These are phyloP conservation scores for Danaus melanippus DNA, from an alignment of 1,140 invertebrate species.

Conservation along the genomic window DNA sequence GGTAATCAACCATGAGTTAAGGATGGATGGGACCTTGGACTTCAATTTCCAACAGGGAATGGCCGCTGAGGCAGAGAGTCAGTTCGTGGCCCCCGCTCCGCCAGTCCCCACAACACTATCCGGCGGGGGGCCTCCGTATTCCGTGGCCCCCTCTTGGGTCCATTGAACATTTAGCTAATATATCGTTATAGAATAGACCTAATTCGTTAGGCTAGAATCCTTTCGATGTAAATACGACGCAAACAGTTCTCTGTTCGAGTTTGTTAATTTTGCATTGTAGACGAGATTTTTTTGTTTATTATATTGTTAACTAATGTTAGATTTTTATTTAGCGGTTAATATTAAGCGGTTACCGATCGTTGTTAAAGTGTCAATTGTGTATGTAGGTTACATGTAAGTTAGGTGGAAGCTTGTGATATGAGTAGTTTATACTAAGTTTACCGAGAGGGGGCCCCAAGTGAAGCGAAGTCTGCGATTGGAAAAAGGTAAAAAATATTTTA, in stretches of 20 bases:
- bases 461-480: constrained; percentile 9
- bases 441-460: constrained; percentile 28
- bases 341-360: constrained; percentile 57
- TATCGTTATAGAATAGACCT: too few relatives aligned
- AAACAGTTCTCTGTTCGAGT: constrained; percentile 32
- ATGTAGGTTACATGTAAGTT: constrained; percentile 58
- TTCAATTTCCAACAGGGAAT: constrained; percentile 85
- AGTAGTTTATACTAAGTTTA: constrained; percentile 32
- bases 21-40: constrained; percentile 92
- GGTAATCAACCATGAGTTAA: constrained; percentile 94
- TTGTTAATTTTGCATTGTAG: constrained; percentile 47
- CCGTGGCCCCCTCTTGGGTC: constrained; percentile 61
- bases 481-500: constrained; percentile 28
- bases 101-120: constrained; percentile 57
- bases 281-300: constrained; percentile 44
- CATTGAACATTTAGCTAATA: constrained; percentile 33
- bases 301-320: constrained; percentile 67
- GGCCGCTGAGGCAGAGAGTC: constrained; percentile 54
- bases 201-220: too few relatives aligned
- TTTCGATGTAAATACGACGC: constrained; percentile 36
- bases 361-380: constrained; percentile 66
- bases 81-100: constrained; percentile 55
- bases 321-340: constrained; percentile 61
- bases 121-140: constrained; percentile 48
- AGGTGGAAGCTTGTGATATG: constrained; percentile 68